Base-by-base conservation (phyloP, 2,113 vertebrate genomes). In the Tenrec ecaudatus region DNA sequence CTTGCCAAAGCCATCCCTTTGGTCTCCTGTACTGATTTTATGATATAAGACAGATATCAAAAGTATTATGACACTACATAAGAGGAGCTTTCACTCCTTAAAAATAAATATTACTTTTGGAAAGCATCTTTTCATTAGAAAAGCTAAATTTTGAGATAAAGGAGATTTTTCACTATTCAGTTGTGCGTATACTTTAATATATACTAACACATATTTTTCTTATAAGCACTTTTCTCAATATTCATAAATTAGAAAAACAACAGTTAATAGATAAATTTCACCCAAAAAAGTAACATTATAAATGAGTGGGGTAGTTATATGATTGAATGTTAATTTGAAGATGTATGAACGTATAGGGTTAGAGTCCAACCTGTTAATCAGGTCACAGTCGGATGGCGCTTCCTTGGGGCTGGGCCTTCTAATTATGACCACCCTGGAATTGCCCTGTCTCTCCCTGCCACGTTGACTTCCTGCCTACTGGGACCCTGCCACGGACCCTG, bases 111-210 rank as follows among this genome's bases (percentile, higher is more conserved):
- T 31, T 91, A 73, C 71, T 84, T 84, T 23, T 60, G 29, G 84
- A 80, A 89, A 77, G 38, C 82, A 64, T 89, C 73, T 17, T 92
- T 80, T 62, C 15, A 93, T 86, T 86, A 94, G 27, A 93, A 93
- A 94, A 83, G 12, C 3, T 89, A 88, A 75, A 82, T 9, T 68
- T 89, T 14, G 25, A 71, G 88, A 76, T 80, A 16, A 95, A 43
- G 75, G 23, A 84, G n/a, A 12, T 69, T 93, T 76, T 93, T n/a
- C 85, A 64, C 8, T 90, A 66, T 62, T 53, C 12, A 22, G 22
- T 62, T 77, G 16, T 78, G 81, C 20, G 76, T 91, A 43, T 9
- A n/a, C 92, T 88, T 85, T 58, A 40, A 57, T 77, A 79, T 11
- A 64, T 60, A 68, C 58, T 47, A 80, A 87, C 23, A 91, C 79